Conservation (phyloP, 2,888 invertebrate genomes). For the Panorpa germanica region DNA sequence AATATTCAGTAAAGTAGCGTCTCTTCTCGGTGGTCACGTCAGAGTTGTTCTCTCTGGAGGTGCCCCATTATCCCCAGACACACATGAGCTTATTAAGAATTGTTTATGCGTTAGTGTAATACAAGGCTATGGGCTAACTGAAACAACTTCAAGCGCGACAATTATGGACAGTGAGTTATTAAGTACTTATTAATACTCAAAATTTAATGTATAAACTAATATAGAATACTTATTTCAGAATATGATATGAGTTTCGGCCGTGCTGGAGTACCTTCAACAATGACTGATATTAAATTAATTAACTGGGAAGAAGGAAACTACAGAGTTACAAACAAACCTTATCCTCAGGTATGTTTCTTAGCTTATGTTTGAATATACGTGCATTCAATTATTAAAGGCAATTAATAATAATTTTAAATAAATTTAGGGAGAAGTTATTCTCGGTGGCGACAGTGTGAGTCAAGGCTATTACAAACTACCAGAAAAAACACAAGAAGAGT, state of each 20-base stretch:
- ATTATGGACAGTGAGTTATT: constrained; percentile 52
- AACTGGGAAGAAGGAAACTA: constrained; percentile 94
- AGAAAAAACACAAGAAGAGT: constrained; percentile 77
- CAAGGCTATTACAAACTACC: constrained; percentile 86
- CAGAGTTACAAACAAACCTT: constrained; percentile 66
- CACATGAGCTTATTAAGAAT: constrained; percentile 81
- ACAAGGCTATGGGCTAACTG: constrained; percentile 93
- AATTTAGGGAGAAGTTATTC: constrained; percentile 53
- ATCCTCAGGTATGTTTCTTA: constrained; percentile 37
- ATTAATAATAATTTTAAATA: constrained; percentile 9
- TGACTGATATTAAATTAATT: constrained; percentile 66
- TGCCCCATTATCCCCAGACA: constrained; percentile 88
- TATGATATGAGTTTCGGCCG: constrained; percentile 43
- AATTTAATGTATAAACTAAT: constrained; percentile 2
- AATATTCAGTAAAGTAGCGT: constrained; percentile 24
- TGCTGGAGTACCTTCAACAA: constrained; percentile 75
- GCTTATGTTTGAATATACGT: neutral
- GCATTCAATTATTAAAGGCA: constrained; percentile 6
- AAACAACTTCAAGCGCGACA: constrained; percentile 86
- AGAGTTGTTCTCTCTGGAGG: constrained; percentile 84
- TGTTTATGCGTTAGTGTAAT: constrained; percentile 81
- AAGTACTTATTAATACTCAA: neutral
- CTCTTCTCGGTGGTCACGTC: constrained; percentile 74
- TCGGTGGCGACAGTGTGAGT: constrained; percentile 80
- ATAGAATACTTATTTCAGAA: constrained; percentile 18